Base-by-base conservation (phyloP, 2,113 vertebrate species). In the Ciconia maguari region DNA sequence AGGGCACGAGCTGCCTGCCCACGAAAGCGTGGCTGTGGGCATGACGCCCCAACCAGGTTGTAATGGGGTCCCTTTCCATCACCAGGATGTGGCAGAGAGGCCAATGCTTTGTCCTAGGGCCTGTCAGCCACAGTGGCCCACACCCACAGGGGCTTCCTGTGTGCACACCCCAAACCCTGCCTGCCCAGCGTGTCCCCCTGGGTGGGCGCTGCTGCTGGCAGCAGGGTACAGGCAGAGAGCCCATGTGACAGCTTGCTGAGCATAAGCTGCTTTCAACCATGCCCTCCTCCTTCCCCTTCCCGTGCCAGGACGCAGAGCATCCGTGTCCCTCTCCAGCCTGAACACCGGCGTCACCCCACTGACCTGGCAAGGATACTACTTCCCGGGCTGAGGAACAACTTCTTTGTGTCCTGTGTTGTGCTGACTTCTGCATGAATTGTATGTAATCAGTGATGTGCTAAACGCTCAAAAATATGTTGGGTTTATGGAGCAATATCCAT, bases 61-160 rank as follows among this genome's bases (percentile, higher is more conserved):
- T 38, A 38, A 38, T 38, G 2, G 5, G 13, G 24, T 38, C 46
- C 34, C 4, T 2, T 16, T 29, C 25, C 27, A 1, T 7, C 52
- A 0, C n/a, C 8, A 4, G 16, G 42, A 36, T 0, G 4, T 5
- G 13, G 24, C 36, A 34, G 20, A 1, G 2, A 54, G 34, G 12
- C 42, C 61, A 12, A 29, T 19, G 30, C 78, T 66, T 46, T 18
- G 11, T 17, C 58, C 83, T 60, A 38, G 27, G 29, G 12, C 18
- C 42, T 24, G 20, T 2, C 38, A 46, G 51, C 46, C 11, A 1
- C 0, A 0, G 16, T 36, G 30, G 19, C 48, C 52, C 1, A 0
- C 44, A n/a, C 18, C 10, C 46, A 20, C 4, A 1, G 20, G 36
- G 13, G 1, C 18, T 81, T 54, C 27, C 4, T 0, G n/a, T 2